These are phyloP conservation scores for Hylyphantes graminicola DNA, from an alignment of 1,140 invertebrate species.

Conservation along the genomic window DNA sequence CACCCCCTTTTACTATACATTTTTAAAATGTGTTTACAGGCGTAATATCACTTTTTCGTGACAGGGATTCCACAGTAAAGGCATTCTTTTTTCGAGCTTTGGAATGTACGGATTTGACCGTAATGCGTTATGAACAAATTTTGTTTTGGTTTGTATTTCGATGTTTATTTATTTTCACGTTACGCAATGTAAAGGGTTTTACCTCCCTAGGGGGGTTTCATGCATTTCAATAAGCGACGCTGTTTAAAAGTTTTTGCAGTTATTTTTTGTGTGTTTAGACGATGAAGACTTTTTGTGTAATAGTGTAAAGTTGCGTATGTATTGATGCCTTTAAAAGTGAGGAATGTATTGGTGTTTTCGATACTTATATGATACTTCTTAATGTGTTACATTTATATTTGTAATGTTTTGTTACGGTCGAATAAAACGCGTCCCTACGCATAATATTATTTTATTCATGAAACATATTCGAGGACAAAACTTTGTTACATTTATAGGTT, in stretches of 20 bases:
- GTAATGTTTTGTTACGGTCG: too few species aligned
- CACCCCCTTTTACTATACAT: not conserved
- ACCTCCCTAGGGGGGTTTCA: slow-evolving; percentile 21
- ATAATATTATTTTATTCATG: too few species aligned
- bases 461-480: too few species aligned
- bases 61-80: slow-evolving; percentile 30
- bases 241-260: not conserved
- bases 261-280: too few species aligned
- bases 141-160: slow-evolving; percentile 42
- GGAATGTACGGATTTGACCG: slow-evolving; percentile 53
- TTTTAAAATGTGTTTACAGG: slow-evolving; percentile 51
- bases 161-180: slow-evolving; percentile 24
- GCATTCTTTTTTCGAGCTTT: slow-evolving; percentile 26
- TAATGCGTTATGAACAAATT: slow-evolving; percentile 57
- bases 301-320: too few species aligned
- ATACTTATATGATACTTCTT: too few species aligned
- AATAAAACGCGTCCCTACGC: too few species aligned
- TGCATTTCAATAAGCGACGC: slow-evolving; percentile 41
- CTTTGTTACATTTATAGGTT: too few species aligned
- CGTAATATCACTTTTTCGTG: slow-evolving; percentile 57
- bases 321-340: too few species aligned
- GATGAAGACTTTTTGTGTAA: too few species aligned
- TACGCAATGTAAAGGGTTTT: not conserved
- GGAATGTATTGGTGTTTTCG: too few species aligned
- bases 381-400: too few species aligned